These are phyloP conservation scores for Orientallactaga bullata DNA, from an alignment of 2,113 vertebrate genomes.

Conservation along the genomic window DNA sequence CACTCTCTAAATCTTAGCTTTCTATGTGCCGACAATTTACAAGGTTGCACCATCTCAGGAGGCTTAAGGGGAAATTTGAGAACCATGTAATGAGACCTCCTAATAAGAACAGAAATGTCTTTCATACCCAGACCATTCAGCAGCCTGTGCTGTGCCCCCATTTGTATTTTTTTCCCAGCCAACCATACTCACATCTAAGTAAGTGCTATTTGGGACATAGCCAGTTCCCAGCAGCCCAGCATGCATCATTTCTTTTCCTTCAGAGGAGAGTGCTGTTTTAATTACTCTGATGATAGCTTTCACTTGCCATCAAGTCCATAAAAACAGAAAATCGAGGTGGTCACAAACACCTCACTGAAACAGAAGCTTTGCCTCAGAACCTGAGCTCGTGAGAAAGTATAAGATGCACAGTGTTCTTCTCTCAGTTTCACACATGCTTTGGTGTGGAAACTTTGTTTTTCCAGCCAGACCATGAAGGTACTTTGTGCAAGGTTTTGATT, in stretches of 20 bases:
- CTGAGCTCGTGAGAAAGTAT: slow-evolving; percentile 74
- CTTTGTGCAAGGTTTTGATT: slow-evolving; percentile 17
- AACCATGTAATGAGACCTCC: slow-evolving; percentile 80
- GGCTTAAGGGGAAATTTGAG: slow-evolving; percentile 83
- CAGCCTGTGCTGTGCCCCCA: neutral
- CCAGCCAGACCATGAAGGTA: slow-evolving; percentile 3
- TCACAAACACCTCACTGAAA: slow-evolving; percentile 78
- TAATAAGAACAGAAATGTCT: slow-evolving; percentile 79
- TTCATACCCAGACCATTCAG: slow-evolving; percentile 66
- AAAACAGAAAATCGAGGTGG: slow-evolving; percentile 82
- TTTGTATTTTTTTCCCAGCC: slow-evolving; percentile 31
- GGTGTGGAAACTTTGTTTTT: slow-evolving; percentile 65
- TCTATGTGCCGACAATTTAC: slow-evolving; percentile 87
- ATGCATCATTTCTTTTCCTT: slow-evolving; percentile 74
- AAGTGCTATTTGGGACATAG: slow-evolving; percentile 30
- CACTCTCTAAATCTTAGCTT: slow-evolving; percentile 89
- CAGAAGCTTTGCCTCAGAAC: slow-evolving; percentile 77
- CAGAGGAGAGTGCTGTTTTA: slow-evolving; percentile 85
- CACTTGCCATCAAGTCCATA: slow-evolving; percentile 80
- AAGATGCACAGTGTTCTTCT: slow-evolving; percentile 60
- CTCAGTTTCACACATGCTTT: slow-evolving; percentile 22
- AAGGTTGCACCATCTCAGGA: slow-evolving; percentile 84
- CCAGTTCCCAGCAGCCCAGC: slow-evolving; percentile 75
- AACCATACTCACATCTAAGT: neutral
- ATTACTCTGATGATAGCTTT: slow-evolving; percentile 86